These are phyloP conservation scores for Porites lobata DNA, from an alignment of 92 coral and sea anemone genomes.

Conservation along the genomic window DNA sequence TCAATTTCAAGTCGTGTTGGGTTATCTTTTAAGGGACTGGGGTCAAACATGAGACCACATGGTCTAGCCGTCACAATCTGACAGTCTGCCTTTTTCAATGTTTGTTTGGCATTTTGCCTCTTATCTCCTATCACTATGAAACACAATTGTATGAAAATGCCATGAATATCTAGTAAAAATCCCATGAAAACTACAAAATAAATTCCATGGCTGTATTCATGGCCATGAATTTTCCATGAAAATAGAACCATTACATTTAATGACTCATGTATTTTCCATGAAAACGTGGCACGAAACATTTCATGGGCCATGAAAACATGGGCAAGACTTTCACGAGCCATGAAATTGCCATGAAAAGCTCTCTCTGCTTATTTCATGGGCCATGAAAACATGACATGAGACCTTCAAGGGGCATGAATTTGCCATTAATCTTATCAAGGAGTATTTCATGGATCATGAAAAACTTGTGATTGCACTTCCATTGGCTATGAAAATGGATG, in stretches of 20 bases:
- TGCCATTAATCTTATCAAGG: background rate
- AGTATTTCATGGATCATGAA: slow-evolving; percentile 7
- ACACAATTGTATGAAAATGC: too few species aligned
- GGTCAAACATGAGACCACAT: slow-evolving; percentile 13
- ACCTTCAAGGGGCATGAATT: background rate
- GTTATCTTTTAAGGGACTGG: too few species aligned
- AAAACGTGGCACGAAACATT: background rate
- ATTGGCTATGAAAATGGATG: background rate
- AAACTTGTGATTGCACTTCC: too few species aligned
- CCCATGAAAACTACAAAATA: too few species aligned
- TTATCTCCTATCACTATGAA: slow-evolving; percentile 1
- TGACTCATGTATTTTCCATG: slow-evolving; percentile 23
- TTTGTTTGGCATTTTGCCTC: slow-evolving; percentile 32
- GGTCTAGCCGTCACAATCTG: slow-evolving; percentile 27
- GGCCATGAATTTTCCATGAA: too few species aligned
- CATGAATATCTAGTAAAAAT: too few species aligned
- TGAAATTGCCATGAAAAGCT: slow-evolving; percentile 20
- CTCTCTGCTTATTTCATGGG: background rate
- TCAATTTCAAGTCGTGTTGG: too few species aligned
- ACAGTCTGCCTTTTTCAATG: slow-evolving; percentile 34
- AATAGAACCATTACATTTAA: background rate
- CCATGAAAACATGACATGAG: slow-evolving; percentile 25
- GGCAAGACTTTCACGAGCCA: slow-evolving; percentile 6
- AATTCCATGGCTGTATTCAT: too few species aligned
- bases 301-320: slow-evolving; percentile 33